phyloP scores from a whole-genome alignment of 2,888 invertebrate genomes.

The Phyto melanocephala region DNA sequence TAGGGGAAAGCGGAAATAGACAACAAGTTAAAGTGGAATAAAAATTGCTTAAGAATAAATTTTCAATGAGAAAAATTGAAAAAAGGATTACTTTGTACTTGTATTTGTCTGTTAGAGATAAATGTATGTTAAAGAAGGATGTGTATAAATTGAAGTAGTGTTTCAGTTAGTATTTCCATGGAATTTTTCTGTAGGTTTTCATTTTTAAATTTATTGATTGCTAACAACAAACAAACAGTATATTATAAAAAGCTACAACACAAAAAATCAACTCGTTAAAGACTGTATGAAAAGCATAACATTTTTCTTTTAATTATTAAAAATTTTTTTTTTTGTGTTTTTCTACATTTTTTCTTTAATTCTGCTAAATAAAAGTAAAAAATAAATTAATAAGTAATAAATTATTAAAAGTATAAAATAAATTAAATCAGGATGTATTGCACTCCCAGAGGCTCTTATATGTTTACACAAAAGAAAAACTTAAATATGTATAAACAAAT shows the following conservation, averaged over 20 bases:
- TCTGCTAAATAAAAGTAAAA: slow-evolving; percentile 57
- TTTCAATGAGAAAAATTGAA: not conserved
- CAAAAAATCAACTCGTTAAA: too few species aligned
- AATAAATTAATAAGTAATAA: slow-evolving; percentile 36
- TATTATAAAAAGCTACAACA: too few species aligned
- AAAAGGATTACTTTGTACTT: slow-evolving; percentile 5
- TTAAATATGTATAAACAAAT: slow-evolving; percentile 5
- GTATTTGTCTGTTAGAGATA: not conserved
- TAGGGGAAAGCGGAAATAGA: too few species aligned
- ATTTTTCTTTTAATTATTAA: too few species aligned
- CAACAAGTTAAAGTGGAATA: not conserved
- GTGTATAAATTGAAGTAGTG: not conserved
- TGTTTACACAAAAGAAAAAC: slow-evolving; percentile 5
- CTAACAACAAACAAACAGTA: too few species aligned
- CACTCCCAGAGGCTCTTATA: slow-evolving; percentile 65
- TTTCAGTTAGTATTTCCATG: not conserved
- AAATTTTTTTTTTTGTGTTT: not conserved
- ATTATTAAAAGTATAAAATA: slow-evolving; percentile 46
- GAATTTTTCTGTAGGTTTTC: too few species aligned
- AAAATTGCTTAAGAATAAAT: not conserved
- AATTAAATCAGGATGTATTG: slow-evolving; percentile 66
- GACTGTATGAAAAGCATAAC: too few species aligned
- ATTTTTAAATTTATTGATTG: not conserved
- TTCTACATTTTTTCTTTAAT: slow-evolving; percentile 3
- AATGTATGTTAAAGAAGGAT: not conserved